Evolutionary conservation across 2,888 invertebrate genomes (phyloP).

Genomic region (Lasiommata megera): DNA sequence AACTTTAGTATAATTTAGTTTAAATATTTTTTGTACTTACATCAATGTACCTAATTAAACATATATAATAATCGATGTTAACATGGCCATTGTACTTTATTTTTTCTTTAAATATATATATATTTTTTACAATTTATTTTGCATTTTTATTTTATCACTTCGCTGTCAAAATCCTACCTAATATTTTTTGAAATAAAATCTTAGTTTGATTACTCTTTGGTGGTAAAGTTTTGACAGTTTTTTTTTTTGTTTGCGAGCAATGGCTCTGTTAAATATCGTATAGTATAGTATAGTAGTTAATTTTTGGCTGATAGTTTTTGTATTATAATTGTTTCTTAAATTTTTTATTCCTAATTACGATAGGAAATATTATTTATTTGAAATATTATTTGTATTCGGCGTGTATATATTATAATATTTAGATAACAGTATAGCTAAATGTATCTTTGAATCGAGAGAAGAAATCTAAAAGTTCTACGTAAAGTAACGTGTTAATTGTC

Average conservation of each 20-base stretch:
- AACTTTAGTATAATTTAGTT: background rate
- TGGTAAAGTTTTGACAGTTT: conserved; percentile 10
- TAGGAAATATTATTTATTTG: no score
- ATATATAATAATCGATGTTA: conserved; percentile 36
- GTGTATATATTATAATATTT: no score
- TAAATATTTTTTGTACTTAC: background rate
- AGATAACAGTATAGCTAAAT: no score
- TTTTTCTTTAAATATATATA: conserved; percentile 75
- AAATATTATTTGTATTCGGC: no score
- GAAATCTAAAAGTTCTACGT: no score
- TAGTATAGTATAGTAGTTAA: conserved; percentile 6
- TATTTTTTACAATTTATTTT: conserved; percentile 46
- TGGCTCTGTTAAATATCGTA: conserved; percentile 51
- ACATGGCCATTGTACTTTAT: conserved; percentile 71
- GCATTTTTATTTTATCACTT: conserved; percentile 62
- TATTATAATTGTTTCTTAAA: no score
- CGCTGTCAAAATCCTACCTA: conserved; percentile 5
- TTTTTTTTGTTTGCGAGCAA: conserved; percentile 44
- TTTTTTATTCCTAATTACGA: no score
- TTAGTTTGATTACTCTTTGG: background rate
- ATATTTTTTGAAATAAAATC: background rate
- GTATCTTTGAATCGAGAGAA: no score
- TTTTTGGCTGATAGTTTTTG: background rate
- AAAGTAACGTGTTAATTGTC: no score
- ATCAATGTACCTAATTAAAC: background rate